Conservation (phyloP, 2,113 vertebrate genomes). For the Raja brachyura region DNA sequence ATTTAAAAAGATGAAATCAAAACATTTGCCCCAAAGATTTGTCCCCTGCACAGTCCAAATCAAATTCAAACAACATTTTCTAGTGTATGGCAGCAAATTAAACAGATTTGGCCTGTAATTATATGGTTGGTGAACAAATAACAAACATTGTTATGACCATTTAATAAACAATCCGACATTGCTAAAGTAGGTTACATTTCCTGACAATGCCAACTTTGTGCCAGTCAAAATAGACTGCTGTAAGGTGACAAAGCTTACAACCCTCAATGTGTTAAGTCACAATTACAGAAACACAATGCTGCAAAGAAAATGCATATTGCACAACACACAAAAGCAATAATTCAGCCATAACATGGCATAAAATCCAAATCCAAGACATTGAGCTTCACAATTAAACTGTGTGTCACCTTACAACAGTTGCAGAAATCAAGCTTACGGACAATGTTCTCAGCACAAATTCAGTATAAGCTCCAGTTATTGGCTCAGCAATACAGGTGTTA, state of each 20-base stretch:
- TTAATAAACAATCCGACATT: constrained; percentile 61
- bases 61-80: constrained; percentile 30
- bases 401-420: constrained; percentile 91
- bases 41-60: constrained; percentile 51
- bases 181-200: constrained; percentile 58
- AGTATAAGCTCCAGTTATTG: constrained; percentile 31
- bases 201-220: constrained; percentile 48
- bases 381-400: constrained; percentile 68
- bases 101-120: constrained; percentile 66
- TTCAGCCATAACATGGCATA: constrained; percentile 36
- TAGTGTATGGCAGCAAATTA: constrained; percentile 24
- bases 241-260: constrained; percentile 61
- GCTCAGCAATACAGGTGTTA: not conserved
- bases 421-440: constrained; percentile 58
- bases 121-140: constrained; percentile 85
- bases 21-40: constrained; percentile 81
- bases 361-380: constrained; percentile 56
- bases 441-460: constrained; percentile 38
- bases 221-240: constrained; percentile 72
- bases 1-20: constrained; percentile 64
- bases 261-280: constrained; percentile 65
- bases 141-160: constrained; percentile 57
- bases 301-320: constrained; percentile 34
- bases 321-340: constrained; percentile 38
- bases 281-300: constrained; percentile 65